Evolutionary conservation across 35 echinoderm and acorn worm species (phyloP), one percentile per base, ranked within the genome.

Genomic region (Lytechinus variegatus): DNA sequence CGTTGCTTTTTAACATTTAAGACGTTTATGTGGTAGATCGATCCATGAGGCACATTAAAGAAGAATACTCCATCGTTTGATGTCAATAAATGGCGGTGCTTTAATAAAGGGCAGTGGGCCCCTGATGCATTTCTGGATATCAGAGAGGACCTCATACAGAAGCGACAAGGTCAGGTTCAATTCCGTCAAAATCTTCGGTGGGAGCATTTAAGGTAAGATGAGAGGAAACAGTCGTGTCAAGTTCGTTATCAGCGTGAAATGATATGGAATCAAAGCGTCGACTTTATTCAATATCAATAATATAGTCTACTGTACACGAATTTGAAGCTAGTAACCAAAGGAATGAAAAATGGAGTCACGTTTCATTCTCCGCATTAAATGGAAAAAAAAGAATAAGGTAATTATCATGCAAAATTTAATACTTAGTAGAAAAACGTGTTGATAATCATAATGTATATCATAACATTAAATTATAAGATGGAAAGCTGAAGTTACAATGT

Each of bases 141-240:
- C 66, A 4, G 66, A 79, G 66, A 2, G 19, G 19, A 7, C 19
- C 66, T 79, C 66, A 79, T 24, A 79, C 16, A 79, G 66, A 79
- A 6, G 66, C 66, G 66, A 79, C 66, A 79, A 79, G 66, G 66
- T 79, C 66, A 79, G 66, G 66, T 79, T n/a, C 66, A 79, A 79
- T 79, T n/a, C 13, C 66, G 66, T 5, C 4, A 4, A 5, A 16
- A 7, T 79, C 66, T 79, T n/a, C 33, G 33, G 33, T 44, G 33
- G 33, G 33, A 44, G 33, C 33, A 44, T 24, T 79, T 24, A 79
- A 79, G 66, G n/a, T 24, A 6, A 79, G n/a, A 79, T 79, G 66
- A 79, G 24, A 79, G 66, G 66, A 79, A 79, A 79, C 66, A 79
- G 19, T 44, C 12, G 14, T 24, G 16, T n/a, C 66, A 79, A 79